Evolutionary conservation across 2,113 vertebrate genomes (phyloP), one percentile per base, ranked within the genome.

Genomic region (Candoia aspera): DNA sequence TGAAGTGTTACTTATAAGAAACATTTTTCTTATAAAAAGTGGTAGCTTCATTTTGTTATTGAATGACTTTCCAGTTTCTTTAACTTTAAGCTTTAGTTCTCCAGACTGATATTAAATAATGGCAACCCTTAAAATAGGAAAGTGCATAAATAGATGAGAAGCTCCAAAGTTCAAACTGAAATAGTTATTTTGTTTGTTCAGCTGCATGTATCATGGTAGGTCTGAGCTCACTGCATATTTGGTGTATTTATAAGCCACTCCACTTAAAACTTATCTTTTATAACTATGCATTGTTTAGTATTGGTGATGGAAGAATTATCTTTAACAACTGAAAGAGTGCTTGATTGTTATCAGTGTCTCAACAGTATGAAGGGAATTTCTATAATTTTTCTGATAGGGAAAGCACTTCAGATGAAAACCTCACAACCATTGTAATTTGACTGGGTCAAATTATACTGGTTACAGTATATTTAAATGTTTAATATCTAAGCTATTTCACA

Each of bases 121-220:
- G 88, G 17, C 58, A 68, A 42, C 21, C 90, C 93, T 90, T 96
- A 93, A 96, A 97, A 96, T 93, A 96, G 94, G 42, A 95, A 95
- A 92, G 12, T 13, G 1, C 0, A 5, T 96, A 94, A 96, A 92
- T 92, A 94, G 89, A 95, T 10, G 87, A 95, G 94, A 95, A 87
- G 83, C 0, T 86, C 79, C 86, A 92, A 93, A 90, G 92, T 91
- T 94, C 87, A 79, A 90, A 90, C 91, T 89, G 91, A 95, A 96
- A 96, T 79, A 96, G 93, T 93, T 0, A 91, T 93, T 95, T 58
- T 96, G 89, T 97, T 97, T 97, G 87, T 95, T 95, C 96, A 97
- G 95, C 94, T 96, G 95, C 92, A 95, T 88, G 57, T 91, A 90
- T 88, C 90, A 85, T 64, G 57, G 90, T 87, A 90, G 59, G 90